Evolutionary conservation across 2,113 vertebrate genomes (phyloP), one percentile per base, ranked within the genome.

Genomic region (Halcyon senegalensis): DNA sequence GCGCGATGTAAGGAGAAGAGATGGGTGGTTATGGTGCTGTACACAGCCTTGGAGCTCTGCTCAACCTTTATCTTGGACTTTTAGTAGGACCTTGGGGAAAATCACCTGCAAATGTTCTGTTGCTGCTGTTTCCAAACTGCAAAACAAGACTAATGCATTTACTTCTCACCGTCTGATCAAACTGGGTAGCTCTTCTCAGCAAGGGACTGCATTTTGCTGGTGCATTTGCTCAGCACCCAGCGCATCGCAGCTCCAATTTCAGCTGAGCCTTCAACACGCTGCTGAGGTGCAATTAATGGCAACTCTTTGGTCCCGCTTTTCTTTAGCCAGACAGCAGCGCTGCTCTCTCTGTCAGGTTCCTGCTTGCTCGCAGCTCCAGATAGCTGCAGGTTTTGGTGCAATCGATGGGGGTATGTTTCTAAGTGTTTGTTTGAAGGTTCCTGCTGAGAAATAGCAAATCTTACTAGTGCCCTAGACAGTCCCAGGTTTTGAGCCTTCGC

Each of bases 61-160:
- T 90, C 68, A 80, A 5, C 83, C 68, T 90, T 74, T 64, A 8
- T 20, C 64, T 46, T 92, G 92, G 84, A 92, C 80, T 95, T 95
- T 67, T 89, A 69, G 91, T 7, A 84, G 91, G 86, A 43, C 96
- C 85, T 2, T 89, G 86, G 92, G 92, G 94, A 95, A 78, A 95
- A 90, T 41, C 82, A 55, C 43, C 60, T 56, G 79, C 64, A 79
- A 60, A 33, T 37, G 63, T 21, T 59, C 84, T 39, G 56, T 63
- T 78, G 91, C 78, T 81, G 84, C 83, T 25, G 66, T 74, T 91
- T 85, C 59, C 63, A 19, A 72, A 33, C 27, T 70, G 87, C 75
- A 59, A 60, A 84, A 51, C 51, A 58, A 46, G 79, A 37, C 21
- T 18, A 50, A 81, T 68, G 90, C 84, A 43, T 70, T 75, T 86